phyloP scores from a whole-genome alignment of 2,888 invertebrate genomes.

The Agonum fuliginosum region DNA sequence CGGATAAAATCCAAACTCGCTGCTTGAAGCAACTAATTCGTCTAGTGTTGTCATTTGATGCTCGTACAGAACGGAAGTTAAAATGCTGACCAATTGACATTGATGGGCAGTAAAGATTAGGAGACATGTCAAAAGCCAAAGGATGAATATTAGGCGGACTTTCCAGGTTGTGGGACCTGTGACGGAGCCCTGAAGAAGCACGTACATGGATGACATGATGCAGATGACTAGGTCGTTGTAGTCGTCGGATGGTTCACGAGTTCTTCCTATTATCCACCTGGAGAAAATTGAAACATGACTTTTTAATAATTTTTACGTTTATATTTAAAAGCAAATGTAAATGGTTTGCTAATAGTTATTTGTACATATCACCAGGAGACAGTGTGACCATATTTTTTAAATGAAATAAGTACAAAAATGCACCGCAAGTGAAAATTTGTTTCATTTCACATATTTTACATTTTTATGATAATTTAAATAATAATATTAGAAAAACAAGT shows the following conservation, averaged over 20 bases:
- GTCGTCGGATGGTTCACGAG: not conserved
- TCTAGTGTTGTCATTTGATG: slow-evolving; percentile 48
- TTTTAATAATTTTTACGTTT: too few species aligned
- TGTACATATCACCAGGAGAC: too few species aligned
- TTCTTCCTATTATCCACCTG: slow-evolving; percentile 49
- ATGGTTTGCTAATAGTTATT: too few species aligned
- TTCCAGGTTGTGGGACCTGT: slow-evolving; percentile 34
- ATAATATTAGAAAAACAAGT: too few species aligned
- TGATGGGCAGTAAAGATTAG: slow-evolving; percentile 51
- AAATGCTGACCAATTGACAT: slow-evolving; percentile 40
- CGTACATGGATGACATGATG: slow-evolving; percentile 46
- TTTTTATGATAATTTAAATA: too few species aligned
- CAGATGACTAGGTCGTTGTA: slow-evolving; percentile 44
- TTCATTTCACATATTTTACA: too few species aligned
- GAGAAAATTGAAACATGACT: not conserved
- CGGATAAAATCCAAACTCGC: slow-evolving; percentile 51
- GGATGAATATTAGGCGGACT: slow-evolving; percentile 40
- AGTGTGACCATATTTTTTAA: too few species aligned
- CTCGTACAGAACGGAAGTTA: slow-evolving; percentile 40
- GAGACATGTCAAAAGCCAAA: slow-evolving; percentile 43
- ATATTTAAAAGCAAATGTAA: too few species aligned
- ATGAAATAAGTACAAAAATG: too few species aligned
- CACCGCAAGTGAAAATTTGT: too few species aligned
- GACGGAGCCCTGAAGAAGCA: slow-evolving; percentile 51
- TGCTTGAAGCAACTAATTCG: slow-evolving; percentile 29